A percentile compares a stretch with the other conserved stretches of the same genome.
phyloP scores from a whole-genome alignment of 1,140 invertebrate species.

The Sarcophaga peregrina region DNA sequence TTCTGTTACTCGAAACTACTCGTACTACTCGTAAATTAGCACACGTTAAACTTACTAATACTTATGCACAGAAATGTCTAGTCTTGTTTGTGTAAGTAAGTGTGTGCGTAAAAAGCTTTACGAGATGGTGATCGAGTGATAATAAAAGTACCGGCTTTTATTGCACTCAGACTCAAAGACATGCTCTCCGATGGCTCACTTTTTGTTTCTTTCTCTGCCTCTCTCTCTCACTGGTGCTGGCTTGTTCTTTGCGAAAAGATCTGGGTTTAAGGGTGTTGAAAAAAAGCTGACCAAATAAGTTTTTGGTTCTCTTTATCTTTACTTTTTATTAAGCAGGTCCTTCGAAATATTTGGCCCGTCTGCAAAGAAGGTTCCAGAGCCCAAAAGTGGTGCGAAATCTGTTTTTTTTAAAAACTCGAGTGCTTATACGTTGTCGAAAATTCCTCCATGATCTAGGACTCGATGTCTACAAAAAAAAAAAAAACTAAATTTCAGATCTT shows the following conservation, averaged over 20 bases:
- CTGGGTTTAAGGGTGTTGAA: neutral
- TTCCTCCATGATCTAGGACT: too few species aligned
- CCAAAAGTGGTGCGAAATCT: too few species aligned
- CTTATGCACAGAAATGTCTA: neutral
- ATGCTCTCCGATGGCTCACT: too few species aligned
- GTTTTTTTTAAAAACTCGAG: too few species aligned
- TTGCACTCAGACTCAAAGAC: too few species aligned
- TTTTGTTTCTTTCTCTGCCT: neutral
- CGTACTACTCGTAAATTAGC: neutral
- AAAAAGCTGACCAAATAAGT: neutral
- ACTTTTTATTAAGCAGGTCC: too few species aligned
- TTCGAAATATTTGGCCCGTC: too few species aligned
- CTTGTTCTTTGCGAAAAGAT: too few species aligned
- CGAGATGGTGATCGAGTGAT: neutral
- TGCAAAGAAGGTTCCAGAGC: too few species aligned
- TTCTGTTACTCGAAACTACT: neutral
- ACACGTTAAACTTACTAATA: neutral
- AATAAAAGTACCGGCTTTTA: slow-evolving; percentile 16
- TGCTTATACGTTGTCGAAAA: too few species aligned
- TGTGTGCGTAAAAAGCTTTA: neutral
- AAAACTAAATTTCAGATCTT: too few species aligned
- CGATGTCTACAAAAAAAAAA: too few species aligned
- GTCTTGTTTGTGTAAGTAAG: neutral
- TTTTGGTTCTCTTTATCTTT: neutral
- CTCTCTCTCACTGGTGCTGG: neutral